Evolutionary conservation across 1,140 invertebrate genomes (phyloP), one percentile per base, ranked within the genome.

Genomic region (Magallana gigas): DNA sequence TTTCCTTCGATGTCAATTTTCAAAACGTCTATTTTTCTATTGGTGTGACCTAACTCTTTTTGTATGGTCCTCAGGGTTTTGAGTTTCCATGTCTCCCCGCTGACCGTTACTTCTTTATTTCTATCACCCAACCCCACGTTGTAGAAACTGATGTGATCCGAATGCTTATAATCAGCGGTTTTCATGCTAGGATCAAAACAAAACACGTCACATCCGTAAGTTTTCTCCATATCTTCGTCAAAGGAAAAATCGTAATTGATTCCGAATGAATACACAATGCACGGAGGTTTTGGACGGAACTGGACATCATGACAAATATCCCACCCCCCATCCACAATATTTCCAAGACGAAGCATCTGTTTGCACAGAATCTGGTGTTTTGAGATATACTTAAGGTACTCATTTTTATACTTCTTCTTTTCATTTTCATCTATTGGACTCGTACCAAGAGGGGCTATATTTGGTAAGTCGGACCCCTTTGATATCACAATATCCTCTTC

Each of bases 1-100:
- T 48, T 85, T 12, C 60, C 59, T 64, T 64, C 84, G 16, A 85
- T 60, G 36, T 85, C 84, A 18, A 85, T 85, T 85, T 85, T 85
- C 6, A 85, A 60, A 18, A 85, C 48, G 18, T 85, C 84, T 12
- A 85, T 85, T 29, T 48, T 68, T 62, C 56, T 85, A 8, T 85
- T 23, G 48, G 84, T 36, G 11, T 85, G 84, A 64, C 62, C 62
- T n/a, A 85, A 68, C 18, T 64, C 62, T 29, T 57, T 64, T 18
- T 18, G 23, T 5, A 85, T 64, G 62, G 58, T 64, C 23, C 29
- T 85, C 16, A 85, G 36, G 2, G 11, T 85, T 64, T 60, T 85
- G 6, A 85, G 8, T 85, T 85, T 60, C 84, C 58, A 60, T 62
- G 18, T 83, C 57, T 12, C 8, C 0, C 57, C 57, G 4, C 57